Percentiles rank a stretch among this genome's conserved stretches.
phyloP scores from a whole-genome alignment of 2,113 vertebrate genomes.

The Leptocoma aspasia region DNA sequence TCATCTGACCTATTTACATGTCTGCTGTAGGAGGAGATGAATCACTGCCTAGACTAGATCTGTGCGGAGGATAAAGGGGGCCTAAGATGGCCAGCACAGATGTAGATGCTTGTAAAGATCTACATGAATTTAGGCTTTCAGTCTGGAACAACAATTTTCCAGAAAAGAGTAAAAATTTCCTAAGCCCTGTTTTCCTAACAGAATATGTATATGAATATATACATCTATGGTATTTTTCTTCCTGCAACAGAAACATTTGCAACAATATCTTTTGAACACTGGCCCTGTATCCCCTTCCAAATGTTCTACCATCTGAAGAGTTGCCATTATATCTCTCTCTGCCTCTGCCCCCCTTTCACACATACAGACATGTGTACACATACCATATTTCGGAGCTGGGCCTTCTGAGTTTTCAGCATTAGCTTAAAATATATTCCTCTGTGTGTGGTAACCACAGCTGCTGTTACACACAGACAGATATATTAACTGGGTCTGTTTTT shows the following conservation, averaged over 20 bases:
- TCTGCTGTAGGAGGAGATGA: conserved; percentile 62
- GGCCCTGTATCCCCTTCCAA: not conserved
- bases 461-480: not conserved
- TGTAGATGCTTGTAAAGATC: not conserved
- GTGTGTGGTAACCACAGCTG: not conserved
- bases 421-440: not conserved
- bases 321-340: conserved; percentile 11
- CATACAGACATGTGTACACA: not conserved
- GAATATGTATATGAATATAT: not conserved
- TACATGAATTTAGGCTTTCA: not conserved
- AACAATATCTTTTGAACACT: conserved; percentile 22
- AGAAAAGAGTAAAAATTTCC: conserved; percentile 10
- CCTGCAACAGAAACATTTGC: conserved; percentile 11
- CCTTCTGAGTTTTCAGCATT: not conserved
- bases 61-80: conserved; percentile 38
- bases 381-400: not conserved
- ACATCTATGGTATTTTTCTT: not conserved
- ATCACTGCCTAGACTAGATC: conserved; percentile 47
- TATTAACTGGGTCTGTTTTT: not conserved
- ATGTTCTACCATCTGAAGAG: conserved; percentile 5
- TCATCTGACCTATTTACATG: conserved; percentile 67
- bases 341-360: not conserved
- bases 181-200: not conserved
- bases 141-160: conserved; percentile 1
- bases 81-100: conserved; percentile 37